A percentile compares a stretch with the other conserved stretches of the same genome.
These are phyloP conservation scores for Synergus laeviventris DNA, from an alignment of 2,888 invertebrate species.

Conservation along the genomic window DNA sequence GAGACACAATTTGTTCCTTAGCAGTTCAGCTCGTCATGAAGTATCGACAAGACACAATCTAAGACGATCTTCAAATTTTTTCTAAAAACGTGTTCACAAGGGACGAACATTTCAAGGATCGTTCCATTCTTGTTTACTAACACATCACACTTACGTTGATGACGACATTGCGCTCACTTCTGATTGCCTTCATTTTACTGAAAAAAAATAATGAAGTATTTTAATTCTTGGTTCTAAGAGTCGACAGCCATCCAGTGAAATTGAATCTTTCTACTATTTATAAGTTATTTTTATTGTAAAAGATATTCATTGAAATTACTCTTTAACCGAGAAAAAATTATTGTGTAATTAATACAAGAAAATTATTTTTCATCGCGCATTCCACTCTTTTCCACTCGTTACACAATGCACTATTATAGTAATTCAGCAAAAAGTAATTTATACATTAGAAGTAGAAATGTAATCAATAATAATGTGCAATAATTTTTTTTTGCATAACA, in stretches of 20 bases:
- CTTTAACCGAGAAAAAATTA: too few species aligned
- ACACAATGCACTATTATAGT: too few species aligned
- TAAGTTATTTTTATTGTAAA: background rate
- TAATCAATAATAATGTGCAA: too few species aligned
- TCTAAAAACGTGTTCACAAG: conserved; percentile 25
- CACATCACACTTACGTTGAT: conserved; percentile 67
- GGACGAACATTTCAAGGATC: conserved; percentile 10
- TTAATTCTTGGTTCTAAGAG: background rate
- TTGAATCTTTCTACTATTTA: background rate
- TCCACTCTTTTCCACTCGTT: too few species aligned
- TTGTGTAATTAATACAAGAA: too few species aligned
- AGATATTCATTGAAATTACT: too few species aligned
- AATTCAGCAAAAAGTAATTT: too few species aligned
- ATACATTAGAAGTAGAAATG: too few species aligned
- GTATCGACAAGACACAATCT: conserved; percentile 15
- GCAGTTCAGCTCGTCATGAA: conserved; percentile 2
- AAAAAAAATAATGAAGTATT: conserved; percentile 53
- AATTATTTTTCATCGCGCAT: too few species aligned
- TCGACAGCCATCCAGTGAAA: conserved; percentile 45
- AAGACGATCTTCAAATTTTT: conserved; percentile 20
- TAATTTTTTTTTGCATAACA: background rate
- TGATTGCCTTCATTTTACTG: conserved; percentile 69
- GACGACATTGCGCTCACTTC: conserved; percentile 58
- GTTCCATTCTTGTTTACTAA: conserved; percentile 55
- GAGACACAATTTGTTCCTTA: conserved; percentile 17